Evolutionary conservation across 1,140 invertebrate species (phyloP).

Genomic region (Drosophila biarmipes): DNA sequence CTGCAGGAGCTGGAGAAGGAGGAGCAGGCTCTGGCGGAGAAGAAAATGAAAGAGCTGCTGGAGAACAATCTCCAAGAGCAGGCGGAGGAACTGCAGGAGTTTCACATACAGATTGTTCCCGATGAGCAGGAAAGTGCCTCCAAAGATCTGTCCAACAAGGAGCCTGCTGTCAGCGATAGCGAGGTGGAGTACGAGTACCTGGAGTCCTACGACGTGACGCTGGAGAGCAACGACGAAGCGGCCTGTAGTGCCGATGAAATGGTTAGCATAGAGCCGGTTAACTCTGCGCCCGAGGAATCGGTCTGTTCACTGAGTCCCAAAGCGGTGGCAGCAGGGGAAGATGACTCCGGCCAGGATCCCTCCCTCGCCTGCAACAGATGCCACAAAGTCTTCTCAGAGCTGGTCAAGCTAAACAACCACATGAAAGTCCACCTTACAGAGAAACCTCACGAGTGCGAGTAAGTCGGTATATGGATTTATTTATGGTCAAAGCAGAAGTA

Average conservation of each 20-base stretch:
- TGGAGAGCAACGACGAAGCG: conserved; percentile 23
- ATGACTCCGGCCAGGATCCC: not conserved
- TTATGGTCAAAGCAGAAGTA: not conserved
- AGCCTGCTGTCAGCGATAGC: conserved; percentile 10
- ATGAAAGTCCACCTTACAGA: conserved; percentile 61
- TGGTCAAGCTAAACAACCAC: conserved; percentile 60
- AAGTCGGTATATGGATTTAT: conserved; percentile 6
- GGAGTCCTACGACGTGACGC: conserved; percentile 31
- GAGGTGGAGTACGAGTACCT: conserved; percentile 24
- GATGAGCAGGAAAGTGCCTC: not conserved
- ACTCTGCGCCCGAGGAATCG: conserved; percentile 9
- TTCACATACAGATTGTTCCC: not conserved
- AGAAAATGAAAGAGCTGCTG: conserved; percentile 10
- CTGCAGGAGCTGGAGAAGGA: conserved; percentile 7
- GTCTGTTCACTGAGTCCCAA: not conserved
- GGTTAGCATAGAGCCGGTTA: conserved; percentile 23
- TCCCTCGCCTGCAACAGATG: conserved; percentile 59
- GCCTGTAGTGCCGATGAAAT: conserved; percentile 25
- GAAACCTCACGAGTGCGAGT: conserved; percentile 82
- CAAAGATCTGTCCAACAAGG: not conserved
- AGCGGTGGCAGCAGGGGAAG: not conserved
- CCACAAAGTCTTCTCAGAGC: conserved; percentile 60
- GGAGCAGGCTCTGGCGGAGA: conserved; percentile 17
- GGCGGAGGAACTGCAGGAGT: not conserved
- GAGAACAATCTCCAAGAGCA: no score